Base-by-base conservation (phyloP, 2,113 vertebrate species). In the Prunella fulvescens region DNA sequence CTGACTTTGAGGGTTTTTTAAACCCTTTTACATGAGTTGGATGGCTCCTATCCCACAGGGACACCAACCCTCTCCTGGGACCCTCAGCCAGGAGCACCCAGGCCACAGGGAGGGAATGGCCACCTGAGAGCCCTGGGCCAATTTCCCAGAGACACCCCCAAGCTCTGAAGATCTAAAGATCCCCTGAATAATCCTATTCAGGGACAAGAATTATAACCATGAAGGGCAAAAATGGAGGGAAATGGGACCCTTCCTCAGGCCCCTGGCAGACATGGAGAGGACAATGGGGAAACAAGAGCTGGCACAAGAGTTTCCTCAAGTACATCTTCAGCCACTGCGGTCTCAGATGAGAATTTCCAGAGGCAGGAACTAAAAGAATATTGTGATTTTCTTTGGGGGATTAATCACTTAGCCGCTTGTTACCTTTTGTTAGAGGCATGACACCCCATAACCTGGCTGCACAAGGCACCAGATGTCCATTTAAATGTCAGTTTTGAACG, bases 311-410 rank as follows among this genome's bases (percentile, higher is more conserved):
- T 95, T 97, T 97, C 77, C 85, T 81, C 11, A 4, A 94, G 65
- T 89, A 56, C 3, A 0, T 93, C 92, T 67, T 94, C 85, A 88
- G 92, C 40, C 71, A 54, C 51, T 4, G 13, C 0, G 0, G 45
- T 71, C 96, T 95, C 79, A 87, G 89, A 94, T 54, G 88, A 88
- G 87, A 93, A 95, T 91, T 95, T 97, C 77, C 77, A 97, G 74
- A 94, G 72, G 61, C 86, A 95, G 88, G 57, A 82, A 57, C 42
- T 58, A 85, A 86, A 86, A 88, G 86, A 96, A 92, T 84, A 86
- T 95, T 86, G 72, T 65, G 47, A 86, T 93, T 95, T 88, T 93
- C 83, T 96, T 93, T 89, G 76, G 71, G 66, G 81, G 82, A 93
- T 95, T 94, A 96, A 95, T 92, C 70, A 86, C 83, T 93, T 82